phyloP scores from a whole-genome alignment of 1,140 invertebrate species.

The Metopolophium dirhodum region DNA sequence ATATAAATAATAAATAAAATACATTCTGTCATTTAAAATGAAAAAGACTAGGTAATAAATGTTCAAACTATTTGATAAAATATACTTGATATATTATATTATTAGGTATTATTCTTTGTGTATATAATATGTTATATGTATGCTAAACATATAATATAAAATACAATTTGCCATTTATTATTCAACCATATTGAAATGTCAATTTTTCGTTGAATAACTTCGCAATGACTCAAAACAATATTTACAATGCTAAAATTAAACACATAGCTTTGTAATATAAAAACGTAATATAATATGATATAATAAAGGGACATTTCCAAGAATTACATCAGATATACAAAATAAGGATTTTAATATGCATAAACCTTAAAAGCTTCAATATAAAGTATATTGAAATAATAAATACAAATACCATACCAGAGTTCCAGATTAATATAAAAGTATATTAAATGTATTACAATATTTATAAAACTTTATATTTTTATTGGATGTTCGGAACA shows the following conservation, averaged over 20 bases:
- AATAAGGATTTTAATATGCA: neutral
- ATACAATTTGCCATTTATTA: neutral
- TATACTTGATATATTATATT: no score
- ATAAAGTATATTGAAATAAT: no score
- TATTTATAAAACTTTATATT: no score
- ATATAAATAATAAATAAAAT: no score
- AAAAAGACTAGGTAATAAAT: no score
- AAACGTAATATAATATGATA: neutral
- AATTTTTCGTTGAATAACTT: neutral
- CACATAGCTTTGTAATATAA: neutral
- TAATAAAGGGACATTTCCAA: neutral
- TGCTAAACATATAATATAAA: no score
- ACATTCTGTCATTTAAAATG: no score
- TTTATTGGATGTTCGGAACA: neutral
- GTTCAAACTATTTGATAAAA: no score
- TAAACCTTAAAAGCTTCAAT: neutral
- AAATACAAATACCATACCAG: neutral
- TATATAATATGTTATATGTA: no score
- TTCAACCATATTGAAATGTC: neutral
- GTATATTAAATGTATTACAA: no score
- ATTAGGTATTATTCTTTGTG: no score
- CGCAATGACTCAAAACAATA: neutral
- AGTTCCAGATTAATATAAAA: neutral
- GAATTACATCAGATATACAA: neutral
- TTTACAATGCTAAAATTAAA: neutral